phyloP scores from a whole-genome alignment of 2,797 vertebrate species.

The Harpagifer antarcticus region DNA sequence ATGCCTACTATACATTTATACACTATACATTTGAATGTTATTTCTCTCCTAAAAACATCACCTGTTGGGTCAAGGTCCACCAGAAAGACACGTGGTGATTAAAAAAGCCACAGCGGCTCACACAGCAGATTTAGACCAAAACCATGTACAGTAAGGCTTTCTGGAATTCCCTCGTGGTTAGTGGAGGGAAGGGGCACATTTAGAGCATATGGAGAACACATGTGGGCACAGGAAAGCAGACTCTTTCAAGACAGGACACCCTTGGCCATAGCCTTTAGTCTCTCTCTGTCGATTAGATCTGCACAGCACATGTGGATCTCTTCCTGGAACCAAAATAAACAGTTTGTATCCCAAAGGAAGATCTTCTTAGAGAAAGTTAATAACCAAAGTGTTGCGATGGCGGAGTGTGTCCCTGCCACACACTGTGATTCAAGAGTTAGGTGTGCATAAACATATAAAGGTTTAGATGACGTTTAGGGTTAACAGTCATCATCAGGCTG shows the following conservation, averaged over 20 bases:
- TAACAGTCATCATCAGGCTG: conserved; percentile 26
- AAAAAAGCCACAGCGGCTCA: conserved; percentile 53
- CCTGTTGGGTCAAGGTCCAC: conserved; percentile 71
- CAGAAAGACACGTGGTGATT: conserved; percentile 61
- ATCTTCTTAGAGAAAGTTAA: conserved; percentile 12
- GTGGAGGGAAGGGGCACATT: conserved; percentile 70
- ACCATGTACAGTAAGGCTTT: conserved; percentile 65
- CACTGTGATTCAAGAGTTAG: conserved; percentile 1
- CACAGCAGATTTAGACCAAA: conserved; percentile 61
- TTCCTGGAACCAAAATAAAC: conserved; percentile 69
- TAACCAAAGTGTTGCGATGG: conserved; percentile 14
- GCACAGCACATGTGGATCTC: conserved; percentile 46
- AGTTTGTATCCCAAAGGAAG: conserved; percentile 29
- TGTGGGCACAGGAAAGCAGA: conserved; percentile 72
- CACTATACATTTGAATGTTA: not conserved
- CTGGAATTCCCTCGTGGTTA: conserved; percentile 76
- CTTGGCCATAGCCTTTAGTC: conserved; percentile 40
- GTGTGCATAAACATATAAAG: not conserved
- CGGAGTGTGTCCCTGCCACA: conserved; percentile 10
- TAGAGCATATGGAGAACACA: conserved; percentile 74
- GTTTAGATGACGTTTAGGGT: conserved; percentile 16
- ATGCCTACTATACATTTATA: not conserved
- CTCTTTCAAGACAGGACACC: conserved; percentile 63
- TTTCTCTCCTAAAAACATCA: conserved; percentile 55
- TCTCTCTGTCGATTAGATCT: conserved; percentile 61